phyloP scores from a whole-genome alignment of 1,140 invertebrate species.

The Drosophila tropicalis region DNA sequence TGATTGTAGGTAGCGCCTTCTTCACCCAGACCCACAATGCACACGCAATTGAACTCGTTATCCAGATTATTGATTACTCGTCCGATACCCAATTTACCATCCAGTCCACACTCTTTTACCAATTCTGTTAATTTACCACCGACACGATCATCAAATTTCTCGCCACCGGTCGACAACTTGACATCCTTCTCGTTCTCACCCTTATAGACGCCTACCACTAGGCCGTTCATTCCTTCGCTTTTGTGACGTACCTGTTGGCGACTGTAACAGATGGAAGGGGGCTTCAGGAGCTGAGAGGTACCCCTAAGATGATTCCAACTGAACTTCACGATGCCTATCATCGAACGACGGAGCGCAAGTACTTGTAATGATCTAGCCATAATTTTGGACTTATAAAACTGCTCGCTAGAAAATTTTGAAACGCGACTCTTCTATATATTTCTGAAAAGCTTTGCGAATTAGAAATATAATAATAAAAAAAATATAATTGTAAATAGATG shows the following conservation, averaged over 20 bases:
- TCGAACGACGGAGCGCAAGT: not conserved
- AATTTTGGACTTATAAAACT: not conserved
- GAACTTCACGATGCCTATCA: not conserved
- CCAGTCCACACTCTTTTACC: conserved; percentile 53
- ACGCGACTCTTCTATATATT: not conserved
- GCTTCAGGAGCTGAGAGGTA: not conserved
- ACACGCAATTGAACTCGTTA: conserved; percentile 86
- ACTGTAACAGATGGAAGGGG: no score
- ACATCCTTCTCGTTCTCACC: conserved; percentile 86
- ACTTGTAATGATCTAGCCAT: not conserved
- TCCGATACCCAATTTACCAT: conserved; percentile 83
- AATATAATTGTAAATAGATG: not conserved
- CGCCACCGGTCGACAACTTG: conserved; percentile 58
- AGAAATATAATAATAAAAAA: not conserved
- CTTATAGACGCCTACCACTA: conserved; percentile 52
- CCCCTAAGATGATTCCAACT: not conserved
- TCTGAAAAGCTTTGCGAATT: not conserved
- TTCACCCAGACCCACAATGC: conserved; percentile 87
- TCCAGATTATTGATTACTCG: conserved; percentile 86
- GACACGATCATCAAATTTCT: conserved; percentile 70
- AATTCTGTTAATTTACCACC: conserved; percentile 67
- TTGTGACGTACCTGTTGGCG: not conserved
- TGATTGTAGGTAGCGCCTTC: conserved; percentile 86
- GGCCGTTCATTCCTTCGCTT: conserved; percentile 33
- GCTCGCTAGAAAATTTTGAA: not conserved